These are phyloP conservation scores for Phlogophora meticulosa DNA, from an alignment of 2,888 invertebrate species.

Conservation along the genomic window DNA sequence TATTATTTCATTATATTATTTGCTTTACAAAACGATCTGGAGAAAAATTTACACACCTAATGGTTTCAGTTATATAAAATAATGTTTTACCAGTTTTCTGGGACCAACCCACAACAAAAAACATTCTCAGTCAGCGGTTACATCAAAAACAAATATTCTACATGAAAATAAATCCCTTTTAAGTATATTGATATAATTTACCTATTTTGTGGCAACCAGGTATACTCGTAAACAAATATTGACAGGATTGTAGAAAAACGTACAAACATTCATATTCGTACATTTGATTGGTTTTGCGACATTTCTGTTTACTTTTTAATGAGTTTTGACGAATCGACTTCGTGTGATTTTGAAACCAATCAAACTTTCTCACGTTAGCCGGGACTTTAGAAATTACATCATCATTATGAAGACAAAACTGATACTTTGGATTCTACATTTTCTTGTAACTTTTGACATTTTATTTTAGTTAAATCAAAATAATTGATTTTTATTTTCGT, in stretches of 20 bases:
- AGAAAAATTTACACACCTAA: neutral
- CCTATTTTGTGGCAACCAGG: constrained; percentile 42
- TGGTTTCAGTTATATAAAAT: neutral
- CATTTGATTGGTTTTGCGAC: constrained; percentile 84
- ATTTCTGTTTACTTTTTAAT: constrained; percentile 90
- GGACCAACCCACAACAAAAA: neutral
- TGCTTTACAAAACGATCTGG: neutral
- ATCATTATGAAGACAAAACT: constrained; percentile 59
- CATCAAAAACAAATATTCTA: constrained; percentile 33
- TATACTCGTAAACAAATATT: constrained; percentile 60
- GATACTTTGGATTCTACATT: constrained; percentile 35
- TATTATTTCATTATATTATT: no score
- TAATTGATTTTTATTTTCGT: neutral
- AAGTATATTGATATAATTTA: constrained; percentile 45
- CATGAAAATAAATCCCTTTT: constrained; percentile 28
- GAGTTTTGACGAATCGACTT: constrained; percentile 85
- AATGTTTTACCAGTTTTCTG: neutral
- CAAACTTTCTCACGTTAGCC: constrained; percentile 85
- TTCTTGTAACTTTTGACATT: constrained; percentile 12
- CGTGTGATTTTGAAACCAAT: constrained; percentile 87
- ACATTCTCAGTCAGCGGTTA: neutral
- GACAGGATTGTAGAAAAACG: constrained; percentile 58
- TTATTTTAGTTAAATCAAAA: constrained; percentile 5
- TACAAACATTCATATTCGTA: constrained; percentile 60
- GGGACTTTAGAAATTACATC: constrained; percentile 70